These are phyloP conservation scores for Strigamia crassipes DNA, from an alignment of 2,888 invertebrate species.

Conservation along the genomic window DNA sequence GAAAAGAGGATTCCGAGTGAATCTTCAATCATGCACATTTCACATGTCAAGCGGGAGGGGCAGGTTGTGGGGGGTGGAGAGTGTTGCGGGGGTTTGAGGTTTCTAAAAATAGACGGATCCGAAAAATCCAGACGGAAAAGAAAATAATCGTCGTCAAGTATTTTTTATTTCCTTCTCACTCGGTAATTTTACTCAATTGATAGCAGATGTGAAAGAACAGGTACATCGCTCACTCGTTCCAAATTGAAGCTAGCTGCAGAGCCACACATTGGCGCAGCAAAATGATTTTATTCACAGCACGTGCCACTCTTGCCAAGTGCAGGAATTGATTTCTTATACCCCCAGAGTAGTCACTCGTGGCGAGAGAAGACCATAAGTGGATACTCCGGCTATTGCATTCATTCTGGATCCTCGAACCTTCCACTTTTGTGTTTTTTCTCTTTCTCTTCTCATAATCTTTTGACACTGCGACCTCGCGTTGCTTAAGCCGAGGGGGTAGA, in stretches of 20 bases:
- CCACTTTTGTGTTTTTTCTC: not conserved
- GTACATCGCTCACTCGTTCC: slow-evolving; percentile 29
- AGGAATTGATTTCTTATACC: slow-evolving; percentile 31
- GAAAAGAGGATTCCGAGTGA: slow-evolving; percentile 18
- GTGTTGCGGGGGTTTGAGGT: too few relatives aligned
- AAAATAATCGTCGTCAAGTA: not conserved
- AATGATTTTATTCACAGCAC: slow-evolving; percentile 34
- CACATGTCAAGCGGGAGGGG: too few relatives aligned
- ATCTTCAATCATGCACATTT: slow-evolving; percentile 16
- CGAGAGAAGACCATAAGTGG: slow-evolving; percentile 19
- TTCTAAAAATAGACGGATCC: slow-evolving; percentile 1
- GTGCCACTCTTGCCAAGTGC: slow-evolving; percentile 19
- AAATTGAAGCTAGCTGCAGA: slow-evolving; percentile 13
- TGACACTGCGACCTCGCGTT: not conserved
- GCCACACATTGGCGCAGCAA: slow-evolving; percentile 19
- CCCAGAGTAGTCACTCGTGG: slow-evolving; percentile 25
- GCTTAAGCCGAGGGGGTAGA: too few relatives aligned
- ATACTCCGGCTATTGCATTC: slow-evolving; percentile 21
- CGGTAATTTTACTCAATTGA: slow-evolving; percentile 34
- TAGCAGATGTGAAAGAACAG: slow-evolving; percentile 2
- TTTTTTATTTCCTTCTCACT: slow-evolving; percentile 5
- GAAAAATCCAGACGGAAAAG: not conserved
- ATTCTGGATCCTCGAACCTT: not conserved
- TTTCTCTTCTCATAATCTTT: not conserved
- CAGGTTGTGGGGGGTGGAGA: too few relatives aligned